Conservation (phyloP, 2,113 vertebrate genomes). For the Hemicordylus capensis region DNA sequence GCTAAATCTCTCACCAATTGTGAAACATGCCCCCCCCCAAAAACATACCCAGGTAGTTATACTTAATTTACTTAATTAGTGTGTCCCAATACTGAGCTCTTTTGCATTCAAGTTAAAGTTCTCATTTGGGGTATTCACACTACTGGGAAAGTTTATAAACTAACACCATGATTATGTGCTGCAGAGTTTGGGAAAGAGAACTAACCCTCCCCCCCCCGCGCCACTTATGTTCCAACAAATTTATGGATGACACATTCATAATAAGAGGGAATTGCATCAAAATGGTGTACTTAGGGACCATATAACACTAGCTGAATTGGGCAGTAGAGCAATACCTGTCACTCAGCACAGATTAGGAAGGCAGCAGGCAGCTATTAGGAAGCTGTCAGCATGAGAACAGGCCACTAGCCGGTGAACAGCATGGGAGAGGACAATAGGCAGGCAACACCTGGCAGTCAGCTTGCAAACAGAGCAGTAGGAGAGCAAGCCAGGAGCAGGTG, state of each 20-base stretch:
- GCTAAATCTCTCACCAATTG: neutral
- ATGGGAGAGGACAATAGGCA: constrained; percentile 27
- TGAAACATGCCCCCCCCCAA: too few species aligned
- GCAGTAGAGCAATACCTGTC: constrained; percentile 31
- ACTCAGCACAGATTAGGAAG: neutral
- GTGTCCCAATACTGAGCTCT: neutral
- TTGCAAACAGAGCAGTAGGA: constrained; percentile 19
- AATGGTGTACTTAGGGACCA: neutral
- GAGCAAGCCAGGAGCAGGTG: neutral
- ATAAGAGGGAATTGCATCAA: neutral
- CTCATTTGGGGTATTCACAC: neutral
- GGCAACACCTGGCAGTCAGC: constrained; percentile 34
- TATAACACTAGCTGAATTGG: neutral
- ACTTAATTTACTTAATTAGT: constrained; percentile 35
- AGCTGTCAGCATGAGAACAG: constrained; percentile 29
- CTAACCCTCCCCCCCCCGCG: too few species aligned
- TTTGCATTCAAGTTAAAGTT: neutral
- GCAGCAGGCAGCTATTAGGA: neutral
- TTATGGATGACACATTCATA: neutral
- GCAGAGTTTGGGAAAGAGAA: constrained; percentile 27
- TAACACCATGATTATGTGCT: constrained; percentile 47
- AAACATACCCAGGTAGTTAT: neutral
- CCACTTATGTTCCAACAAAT: neutral
- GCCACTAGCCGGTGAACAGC: constrained; percentile 23
- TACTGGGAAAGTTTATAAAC: constrained; percentile 29